These are phyloP conservation scores for Ceuthmochares aereus DNA, from an alignment of 2,113 vertebrate species.

Conservation along the genomic window DNA sequence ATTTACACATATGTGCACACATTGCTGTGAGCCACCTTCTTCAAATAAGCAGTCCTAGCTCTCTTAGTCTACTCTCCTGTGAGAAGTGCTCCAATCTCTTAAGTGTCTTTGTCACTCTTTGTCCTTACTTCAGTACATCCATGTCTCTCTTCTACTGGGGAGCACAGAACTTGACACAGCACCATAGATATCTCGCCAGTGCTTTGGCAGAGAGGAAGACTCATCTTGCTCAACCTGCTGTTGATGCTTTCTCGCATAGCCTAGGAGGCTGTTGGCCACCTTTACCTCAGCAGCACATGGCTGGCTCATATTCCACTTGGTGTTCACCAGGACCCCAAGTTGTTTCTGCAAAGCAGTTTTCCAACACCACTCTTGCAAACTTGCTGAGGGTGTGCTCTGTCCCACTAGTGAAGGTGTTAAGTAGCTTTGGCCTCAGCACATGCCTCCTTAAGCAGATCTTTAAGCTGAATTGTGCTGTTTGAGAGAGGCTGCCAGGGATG, in stretches of 20 bases:
- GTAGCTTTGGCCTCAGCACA: neutral
- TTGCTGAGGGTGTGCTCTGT: neutral
- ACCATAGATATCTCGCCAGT: neutral
- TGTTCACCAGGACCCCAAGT: neutral
- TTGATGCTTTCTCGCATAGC: neutral
- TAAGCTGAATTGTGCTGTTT: neutral
- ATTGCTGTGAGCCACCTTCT: neutral
- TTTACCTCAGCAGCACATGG: accelerated
- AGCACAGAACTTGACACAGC: neutral
- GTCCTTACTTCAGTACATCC: neutral
- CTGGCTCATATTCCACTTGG: neutral
- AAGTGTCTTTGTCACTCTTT: neutral
- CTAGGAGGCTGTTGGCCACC: too few relatives aligned
- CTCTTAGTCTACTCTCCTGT: neutral
- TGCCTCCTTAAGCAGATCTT: neutral
- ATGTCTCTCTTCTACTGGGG: neutral
- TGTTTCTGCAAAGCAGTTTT: neutral
- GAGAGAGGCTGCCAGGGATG: neutral
- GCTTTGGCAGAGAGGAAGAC: neutral
- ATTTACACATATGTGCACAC: accelerated
- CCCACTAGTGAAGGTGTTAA: neutral
- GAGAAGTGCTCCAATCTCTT: neutral
- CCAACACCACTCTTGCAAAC: neutral
- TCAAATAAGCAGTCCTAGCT: neutral
- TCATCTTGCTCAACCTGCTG: neutral